phyloP scores from a whole-genome alignment of 2,888 invertebrate genomes.

The Eupithecia insigniata region DNA sequence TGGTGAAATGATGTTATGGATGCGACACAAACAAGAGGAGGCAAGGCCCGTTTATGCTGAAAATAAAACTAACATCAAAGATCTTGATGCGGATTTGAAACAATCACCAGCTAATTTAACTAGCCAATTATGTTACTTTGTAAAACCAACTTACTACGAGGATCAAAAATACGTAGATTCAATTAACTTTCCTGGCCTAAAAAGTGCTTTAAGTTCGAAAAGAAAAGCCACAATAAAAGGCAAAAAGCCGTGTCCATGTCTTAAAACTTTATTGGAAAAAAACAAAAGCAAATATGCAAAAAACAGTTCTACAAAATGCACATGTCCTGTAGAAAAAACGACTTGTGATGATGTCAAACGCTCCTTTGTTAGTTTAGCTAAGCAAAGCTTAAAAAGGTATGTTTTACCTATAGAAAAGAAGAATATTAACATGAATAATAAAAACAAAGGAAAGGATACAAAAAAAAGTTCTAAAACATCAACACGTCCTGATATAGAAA shows the following conservation, averaged over 20 bases:
- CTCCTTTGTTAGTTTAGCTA: background rate
- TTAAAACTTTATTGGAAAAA: background rate
- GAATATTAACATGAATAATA: background rate
- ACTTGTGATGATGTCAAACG: background rate
- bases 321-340: background rate
- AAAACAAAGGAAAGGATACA: too few species aligned
- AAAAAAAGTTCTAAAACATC: background rate
- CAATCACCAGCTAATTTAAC: background rate
- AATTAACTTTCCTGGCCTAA: background rate
- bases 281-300: background rate
- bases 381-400: background rate
- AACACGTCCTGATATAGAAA: background rate
- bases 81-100: background rate
- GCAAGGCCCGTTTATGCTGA: background rate
- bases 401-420: background rate
- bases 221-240: background rate
- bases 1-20: background rate
- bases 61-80: background rate
- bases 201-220: background rate
- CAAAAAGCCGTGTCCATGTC: background rate
- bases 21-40: background rate
- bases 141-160: background rate
- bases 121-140: constrained; percentile 4
- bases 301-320: background rate
- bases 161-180: background rate